Conservation (phyloP, 2,888 invertebrate genomes). For the Oligia fasciuncula region DNA sequence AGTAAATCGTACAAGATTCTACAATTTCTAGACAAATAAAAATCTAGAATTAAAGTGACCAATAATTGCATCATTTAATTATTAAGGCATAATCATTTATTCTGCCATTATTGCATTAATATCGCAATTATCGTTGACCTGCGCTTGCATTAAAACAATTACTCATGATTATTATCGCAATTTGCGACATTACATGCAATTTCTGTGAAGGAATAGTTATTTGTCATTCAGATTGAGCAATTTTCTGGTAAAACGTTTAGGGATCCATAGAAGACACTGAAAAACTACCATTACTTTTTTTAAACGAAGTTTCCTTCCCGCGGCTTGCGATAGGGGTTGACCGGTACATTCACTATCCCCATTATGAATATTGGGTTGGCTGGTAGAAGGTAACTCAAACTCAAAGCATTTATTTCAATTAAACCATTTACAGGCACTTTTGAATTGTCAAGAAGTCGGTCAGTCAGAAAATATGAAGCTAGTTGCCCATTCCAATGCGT, state of each 20-base stretch:
- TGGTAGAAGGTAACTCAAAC: too few species aligned
- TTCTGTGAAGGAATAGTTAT: constrained; percentile 19
- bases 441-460: too few species aligned
- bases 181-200: constrained; percentile 31
- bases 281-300: background rate
- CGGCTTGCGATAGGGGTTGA: background rate
- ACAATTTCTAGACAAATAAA: constrained; percentile 12
- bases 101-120: constrained; percentile 37
- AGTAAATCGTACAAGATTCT: background rate
- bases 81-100: constrained; percentile 25
- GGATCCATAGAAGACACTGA: background rate
- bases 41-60: constrained; percentile 10
- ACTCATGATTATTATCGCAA: constrained; percentile 17
- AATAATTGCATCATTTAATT: constrained; percentile 14
- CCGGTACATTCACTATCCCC: too few species aligned
- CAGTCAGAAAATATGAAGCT: too few species aligned
- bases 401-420: too few species aligned
- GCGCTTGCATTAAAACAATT: constrained; percentile 37
- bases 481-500: too few species aligned
- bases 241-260: constrained; percentile 31
- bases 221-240: constrained; percentile 21
- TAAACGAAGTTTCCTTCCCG: background rate
- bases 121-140: constrained; percentile 35
- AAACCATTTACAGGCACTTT: too few species aligned
- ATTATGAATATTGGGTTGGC: too few species aligned